phyloP scores from a whole-genome alignment of 2,797 vertebrate species.

The Diplodus sargus region DNA sequence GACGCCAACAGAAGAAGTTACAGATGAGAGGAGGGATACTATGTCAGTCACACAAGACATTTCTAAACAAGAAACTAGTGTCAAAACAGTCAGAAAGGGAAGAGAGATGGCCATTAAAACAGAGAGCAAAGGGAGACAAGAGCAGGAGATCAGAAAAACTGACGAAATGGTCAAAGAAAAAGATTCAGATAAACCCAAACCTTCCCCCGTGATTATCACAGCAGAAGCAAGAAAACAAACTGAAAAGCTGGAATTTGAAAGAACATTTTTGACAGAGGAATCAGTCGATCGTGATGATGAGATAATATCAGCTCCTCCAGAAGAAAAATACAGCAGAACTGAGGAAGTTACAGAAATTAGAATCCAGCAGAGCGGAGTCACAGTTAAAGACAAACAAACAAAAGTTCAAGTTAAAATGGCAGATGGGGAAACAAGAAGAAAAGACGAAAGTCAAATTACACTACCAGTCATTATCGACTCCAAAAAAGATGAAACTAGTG shows the following conservation, averaged over 20 bases:
- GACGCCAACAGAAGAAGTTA: slow-evolving; percentile 1
- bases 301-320: neutral
- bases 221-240: slow-evolving; percentile 26
- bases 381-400: slow-evolving; percentile 16
- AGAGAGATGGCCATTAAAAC: slow-evolving; percentile 7
- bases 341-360: slow-evolving; percentile 15
- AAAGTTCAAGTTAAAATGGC: neutral
- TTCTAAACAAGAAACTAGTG: neutral
- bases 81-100: slow-evolving; percentile 1
- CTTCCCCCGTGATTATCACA: neutral
- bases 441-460: neutral
- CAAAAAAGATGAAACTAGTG: slow-evolving; percentile 6
- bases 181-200: slow-evolving; percentile 14
- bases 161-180: slow-evolving; percentile 23
- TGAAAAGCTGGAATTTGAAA: neutral
- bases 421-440: slow-evolving; percentile 3
- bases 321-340: slow-evolving; percentile 14
- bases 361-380: neutral
- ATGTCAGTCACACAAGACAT: neutral
- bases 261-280: slow-evolving; percentile 11
- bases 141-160: slow-evolving; percentile 13
- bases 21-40: slow-evolving; percentile 45
- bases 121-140: slow-evolving; percentile 17
- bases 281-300: neutral
- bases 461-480: neutral